phyloP scores from a whole-genome alignment of 2,888 invertebrate genomes.

The Homarus gammarus region DNA sequence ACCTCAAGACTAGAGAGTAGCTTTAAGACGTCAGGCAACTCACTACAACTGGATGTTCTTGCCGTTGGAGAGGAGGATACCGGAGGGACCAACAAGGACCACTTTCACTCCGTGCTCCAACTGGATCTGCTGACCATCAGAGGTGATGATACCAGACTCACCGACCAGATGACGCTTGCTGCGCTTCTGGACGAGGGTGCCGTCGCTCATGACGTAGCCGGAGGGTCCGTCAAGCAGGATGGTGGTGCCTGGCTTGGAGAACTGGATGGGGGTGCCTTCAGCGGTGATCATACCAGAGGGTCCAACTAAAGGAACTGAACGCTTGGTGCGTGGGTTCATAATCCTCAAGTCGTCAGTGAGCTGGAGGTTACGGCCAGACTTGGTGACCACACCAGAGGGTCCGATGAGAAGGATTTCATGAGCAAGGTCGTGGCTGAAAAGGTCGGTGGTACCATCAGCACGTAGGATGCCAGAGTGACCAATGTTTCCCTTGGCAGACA shows the following conservation, averaged over 20 bases:
- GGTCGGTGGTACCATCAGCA: slow-evolving; percentile 52
- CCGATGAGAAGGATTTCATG: slow-evolving; percentile 65
- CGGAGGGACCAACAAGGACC: slow-evolving; percentile 33
- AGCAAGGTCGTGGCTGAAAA: slow-evolving; percentile 62
- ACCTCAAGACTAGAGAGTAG: no score
- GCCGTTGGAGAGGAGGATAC: slow-evolving; percentile 50
- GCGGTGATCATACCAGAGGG: not conserved
- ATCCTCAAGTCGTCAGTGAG: slow-evolving; percentile 21
- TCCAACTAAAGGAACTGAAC: not conserved
- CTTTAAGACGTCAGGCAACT: no score
- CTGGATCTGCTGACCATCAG: slow-evolving; percentile 15
- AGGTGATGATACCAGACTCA: slow-evolving; percentile 18
- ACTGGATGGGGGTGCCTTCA: not conserved
- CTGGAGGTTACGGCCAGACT: slow-evolving; percentile 41
- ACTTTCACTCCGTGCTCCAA: no score
- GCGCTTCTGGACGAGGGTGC: not conserved
- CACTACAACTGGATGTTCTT: slow-evolving; percentile 47
- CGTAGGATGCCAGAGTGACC: slow-evolving; percentile 58
- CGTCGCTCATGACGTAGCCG: slow-evolving; percentile 19
- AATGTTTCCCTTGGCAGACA: slow-evolving; percentile 49
- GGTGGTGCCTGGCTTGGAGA: not conserved
- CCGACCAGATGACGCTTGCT: slow-evolving; percentile 1
- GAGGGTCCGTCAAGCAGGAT: not conserved
- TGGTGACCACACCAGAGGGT: slow-evolving; percentile 64
- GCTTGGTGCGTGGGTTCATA: not conserved